Evolutionary conservation across 1,140 invertebrate genomes (phyloP).

Genomic region (Melipona quadrifasciata): DNA sequence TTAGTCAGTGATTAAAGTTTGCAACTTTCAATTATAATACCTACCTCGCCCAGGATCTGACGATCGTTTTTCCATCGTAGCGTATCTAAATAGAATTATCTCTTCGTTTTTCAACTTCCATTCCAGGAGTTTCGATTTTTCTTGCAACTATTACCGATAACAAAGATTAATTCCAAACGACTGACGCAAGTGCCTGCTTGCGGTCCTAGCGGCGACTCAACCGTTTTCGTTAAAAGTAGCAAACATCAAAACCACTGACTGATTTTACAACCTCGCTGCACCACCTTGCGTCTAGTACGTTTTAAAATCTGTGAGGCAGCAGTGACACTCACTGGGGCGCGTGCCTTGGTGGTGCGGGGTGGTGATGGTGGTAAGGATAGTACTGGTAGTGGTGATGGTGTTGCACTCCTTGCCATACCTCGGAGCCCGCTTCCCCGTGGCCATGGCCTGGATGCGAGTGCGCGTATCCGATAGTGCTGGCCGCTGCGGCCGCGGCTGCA

Average conservation of each 20-base stretch:
- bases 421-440: constrained; percentile 80
- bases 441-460: constrained; percentile 69
- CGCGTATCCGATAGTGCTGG: constrained; percentile 66
- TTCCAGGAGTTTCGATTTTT: no score
- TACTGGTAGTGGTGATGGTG: constrained; percentile 85
- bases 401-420: constrained; percentile 86
- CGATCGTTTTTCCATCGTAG: no score
- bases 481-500: constrained; percentile 62
- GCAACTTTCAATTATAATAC: not conserved
- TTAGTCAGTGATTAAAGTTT: not conserved
- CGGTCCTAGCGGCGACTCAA: not conserved
- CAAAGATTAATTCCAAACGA: not conserved
- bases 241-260: not conserved
- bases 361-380: constrained; percentile 85
- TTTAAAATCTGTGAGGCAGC: constrained; percentile 71
- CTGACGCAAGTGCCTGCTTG: not conserved
- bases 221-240: not conserved
- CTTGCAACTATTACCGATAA: not conserved
- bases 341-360: constrained; percentile 83
- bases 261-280: not conserved
- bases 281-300: not conserved
- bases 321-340: constrained; percentile 85
- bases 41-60: no score
- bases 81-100: no score
- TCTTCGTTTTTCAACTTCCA: no score